Evolutionary conservation across 2,888 invertebrate genomes (phyloP), one percentile per base, ranked within the genome.

Genomic region (Caenorhabditis sp.): DNA sequence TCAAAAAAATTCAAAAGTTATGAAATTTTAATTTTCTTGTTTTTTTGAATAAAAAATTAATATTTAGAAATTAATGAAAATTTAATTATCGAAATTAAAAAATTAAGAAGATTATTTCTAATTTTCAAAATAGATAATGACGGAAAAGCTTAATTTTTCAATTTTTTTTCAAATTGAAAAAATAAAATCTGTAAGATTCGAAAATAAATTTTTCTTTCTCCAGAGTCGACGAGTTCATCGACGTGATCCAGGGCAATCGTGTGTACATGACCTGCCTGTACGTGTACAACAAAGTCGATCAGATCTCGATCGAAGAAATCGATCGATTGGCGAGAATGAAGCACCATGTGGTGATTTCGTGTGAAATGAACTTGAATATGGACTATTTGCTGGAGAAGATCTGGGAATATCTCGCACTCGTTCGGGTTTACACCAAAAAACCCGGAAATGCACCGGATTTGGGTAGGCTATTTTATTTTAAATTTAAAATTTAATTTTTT

Each of bases 211-310:
- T n/a, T 32, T 32, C 9, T 9, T 40, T 40, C 62, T 72, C n/a
- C 74, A 90, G 90, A 6, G 84, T 91, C 53, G 99, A 99, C 93
- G 98, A 99, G 92, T 94, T 99, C 90, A 98, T 99, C 87, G 99
- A 99, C 93, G 97, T 99, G 67, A 97, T 99, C 24, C 89, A 89
- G 64, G 91, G 90, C 18, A 89, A 88, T 64, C 87, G 88, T 0
- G 90, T 90, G 20, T 98, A 98, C 93, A 94, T 99, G 92, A 97
- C 98, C 68, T 99, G 99, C 92, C 93, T 99, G 70, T 99, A 98
- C 93, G 93, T 98, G 70, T 99, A 98, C 93, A 99, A 99, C 93
- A 99, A 99, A 94, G 97, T 99, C 89, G 99, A 99, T 94, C 98
- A 99, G 94, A 96, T 99, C 90, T 96, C 98, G 64, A 97, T 99